Evolutionary conservation across 1,140 invertebrate genomes (phyloP).

Genomic region (Centruroides vittatus): DNA sequence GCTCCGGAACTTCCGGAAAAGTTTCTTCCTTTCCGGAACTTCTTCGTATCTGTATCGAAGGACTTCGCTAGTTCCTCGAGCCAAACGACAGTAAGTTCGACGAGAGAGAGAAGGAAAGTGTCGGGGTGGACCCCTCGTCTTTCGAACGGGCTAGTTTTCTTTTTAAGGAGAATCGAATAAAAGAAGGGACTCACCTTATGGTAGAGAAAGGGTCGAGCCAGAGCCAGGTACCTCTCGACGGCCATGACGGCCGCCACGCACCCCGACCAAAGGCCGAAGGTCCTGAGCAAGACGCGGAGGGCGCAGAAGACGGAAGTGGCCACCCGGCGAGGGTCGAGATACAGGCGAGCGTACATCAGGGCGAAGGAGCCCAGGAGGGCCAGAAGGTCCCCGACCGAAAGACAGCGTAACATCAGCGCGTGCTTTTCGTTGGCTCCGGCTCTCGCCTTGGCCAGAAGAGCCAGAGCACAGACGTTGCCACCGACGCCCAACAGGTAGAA

Average conservation of each 20-base stretch:
- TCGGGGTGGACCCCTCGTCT: no score
- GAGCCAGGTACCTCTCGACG: slow-evolving; percentile 62
- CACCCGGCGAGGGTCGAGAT: slow-evolving; percentile 20
- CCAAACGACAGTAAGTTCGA: no score
- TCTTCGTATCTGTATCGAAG: no score
- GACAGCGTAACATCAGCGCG: slow-evolving; percentile 55
- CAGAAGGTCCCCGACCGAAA: slow-evolving; percentile 56
- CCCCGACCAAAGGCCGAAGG: slow-evolving; percentile 69
- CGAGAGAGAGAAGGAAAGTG: no score
- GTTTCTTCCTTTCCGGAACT: no score
- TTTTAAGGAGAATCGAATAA: no score
- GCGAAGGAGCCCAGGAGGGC: slow-evolving; percentile 39
- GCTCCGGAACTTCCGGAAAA: no score
- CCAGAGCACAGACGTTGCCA: slow-evolving; percentile 6
- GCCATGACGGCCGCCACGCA: slow-evolving; percentile 77
- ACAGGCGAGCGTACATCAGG: slow-evolving; percentile 40
- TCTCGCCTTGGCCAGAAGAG: slow-evolving; percentile 23
- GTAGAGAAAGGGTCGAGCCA: slow-evolving; percentile 70
- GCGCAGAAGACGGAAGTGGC: slow-evolving; percentile 36
- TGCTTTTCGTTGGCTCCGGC: slow-evolving; percentile 48
- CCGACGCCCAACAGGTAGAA: slow-evolving; percentile 9
- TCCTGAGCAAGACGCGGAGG: slow-evolving; percentile 53
- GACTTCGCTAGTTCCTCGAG: no score
- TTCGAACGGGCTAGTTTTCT: no score
- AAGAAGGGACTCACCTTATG: slow-evolving; percentile 49